Conservation (phyloP, 2,888 invertebrate genomes). For the Teleogryllus oceanicus region DNA sequence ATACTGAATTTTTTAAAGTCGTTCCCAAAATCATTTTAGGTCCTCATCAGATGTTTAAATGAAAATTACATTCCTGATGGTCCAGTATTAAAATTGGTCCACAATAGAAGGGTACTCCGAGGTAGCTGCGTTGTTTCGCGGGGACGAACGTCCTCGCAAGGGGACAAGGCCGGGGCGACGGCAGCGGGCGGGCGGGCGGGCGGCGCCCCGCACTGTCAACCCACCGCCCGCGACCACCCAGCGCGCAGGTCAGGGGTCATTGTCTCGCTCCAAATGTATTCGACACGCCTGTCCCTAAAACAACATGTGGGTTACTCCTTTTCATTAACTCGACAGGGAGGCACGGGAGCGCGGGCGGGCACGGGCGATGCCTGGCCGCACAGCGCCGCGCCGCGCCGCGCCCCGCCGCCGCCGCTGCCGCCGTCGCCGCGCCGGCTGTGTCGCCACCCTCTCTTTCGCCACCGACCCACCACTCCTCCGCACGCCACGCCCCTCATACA, state of each 20-base stretch:
- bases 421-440: too few species aligned
- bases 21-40: too few species aligned
- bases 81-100: too few species aligned
- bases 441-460: too few species aligned
- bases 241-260: constrained; percentile 18
- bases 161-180: neutral
- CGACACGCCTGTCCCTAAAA: constrained; percentile 18
- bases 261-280: constrained; percentile 18
- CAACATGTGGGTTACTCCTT: constrained; percentile 11
- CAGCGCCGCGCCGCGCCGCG: constrained; percentile 2
- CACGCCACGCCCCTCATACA: too few species aligned
- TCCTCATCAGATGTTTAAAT: too few species aligned
- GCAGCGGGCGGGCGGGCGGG: neutral
- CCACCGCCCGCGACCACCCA: constrained; percentile 18
- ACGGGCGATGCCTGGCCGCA: neutral
- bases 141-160: neutral
- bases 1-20: too few species aligned
- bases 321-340: constrained; percentile 18
- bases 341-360: constrained; percentile 9
- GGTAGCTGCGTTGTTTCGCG: neutral
- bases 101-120: neutral
- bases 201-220: constrained; percentile 7
- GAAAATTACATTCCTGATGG: too few species aligned
- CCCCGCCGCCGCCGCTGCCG: too few species aligned
- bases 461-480: too few species aligned